Evolutionary conservation across 1,140 invertebrate species (phyloP), one percentile per base, ranked within the genome.

Genomic region (Zaprionus ghesquierei): DNA sequence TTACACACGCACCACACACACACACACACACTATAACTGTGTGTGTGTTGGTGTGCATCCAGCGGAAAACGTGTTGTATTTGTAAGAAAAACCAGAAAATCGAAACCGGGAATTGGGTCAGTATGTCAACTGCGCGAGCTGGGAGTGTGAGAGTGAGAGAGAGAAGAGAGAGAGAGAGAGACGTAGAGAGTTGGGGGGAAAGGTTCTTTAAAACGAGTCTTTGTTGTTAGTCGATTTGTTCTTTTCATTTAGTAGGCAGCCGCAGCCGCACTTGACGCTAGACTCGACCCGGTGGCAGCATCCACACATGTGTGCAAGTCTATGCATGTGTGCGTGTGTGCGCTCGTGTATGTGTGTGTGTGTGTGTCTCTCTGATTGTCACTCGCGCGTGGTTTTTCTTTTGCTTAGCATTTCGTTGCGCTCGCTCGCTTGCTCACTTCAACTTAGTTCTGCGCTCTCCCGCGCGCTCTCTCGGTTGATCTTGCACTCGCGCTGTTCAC

Each of bases 71-170:
- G 76, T 87, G 84, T 87, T 87, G 84, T 87, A 87, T 87, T 87
- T 80, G 77, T 87, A 68, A 74, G 77, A 77, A 90, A 90, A 90
- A 90, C 89, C 89, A 89, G 89, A 90, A 90, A 90, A 90, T 89
- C 84, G 82, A 89, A 90, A 85, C 81, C 76, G 70, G 74, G 84
- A 90, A 90, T 90, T 90, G 72, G 89, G 89, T 90, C 89, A 90
- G 68, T 90, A 56, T 90, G 89, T 89, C 89, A 90, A 72, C 64
- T 56, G 55, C 69, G 62, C 66, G 64, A 60, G 69, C 27, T 29
- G 27, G 27, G 27, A 29, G 27, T 8, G 27, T 29, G 27, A 29
- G 27, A 29, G 27, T 29, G 27, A 29, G 27, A 29, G 27, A 29
- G 27, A 29, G 63, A 53, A 23, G 53, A 55, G 10, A 12, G 18